Evolutionary conservation across 2,888 invertebrate species (phyloP), one percentile per base, ranked within the genome.

Genomic region (Himalopsyche kuldschensis): DNA sequence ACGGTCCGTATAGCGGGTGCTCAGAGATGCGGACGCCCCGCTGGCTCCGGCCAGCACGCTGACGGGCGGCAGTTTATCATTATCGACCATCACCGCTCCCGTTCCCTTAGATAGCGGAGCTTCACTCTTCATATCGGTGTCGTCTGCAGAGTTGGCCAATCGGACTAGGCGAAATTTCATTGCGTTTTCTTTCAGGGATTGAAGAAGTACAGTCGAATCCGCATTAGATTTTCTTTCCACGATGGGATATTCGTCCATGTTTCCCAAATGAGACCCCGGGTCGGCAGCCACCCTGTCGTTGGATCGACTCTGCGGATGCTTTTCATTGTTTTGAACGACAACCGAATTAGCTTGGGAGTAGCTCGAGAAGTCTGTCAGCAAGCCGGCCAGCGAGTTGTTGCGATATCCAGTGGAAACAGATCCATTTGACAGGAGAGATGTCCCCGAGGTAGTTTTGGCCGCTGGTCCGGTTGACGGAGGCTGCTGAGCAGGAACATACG

Each of bases 1-100:
- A 35, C 85, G 85, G 75, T 86, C 85, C 6, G 85, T 86, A 75
- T 86, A 86, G 41, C 84, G 84, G 8, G 82, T 69, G 69, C 69
- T 80, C 75, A 82, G 75, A 20, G 82, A 76, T 27, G 79, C 55
- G 11, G 82, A 79, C 31, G 79, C 80, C 30, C 47, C 76, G 32
- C 82, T 31, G 41, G 78, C 83, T 32, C 82, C 63, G 8, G 85
- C 81, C 41, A 86, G 31, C 30, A 83, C 82, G 27, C 83, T 84
- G 35, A 84, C 75, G 4, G 84, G 83, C 0, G 85, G 84, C 47
- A 84, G 46, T 27, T 84, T 82, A 31, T 75, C 83, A 55, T 63
- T 76, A 11, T 30, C 75, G n/a, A 76, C 31, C 35, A 41, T 82
- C 76, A 75, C 24, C 11, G 69, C 78, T 3, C 79, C 82, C 17